Conservation (phyloP, 2,113 vertebrate genomes). For the Mus musculus region GRCm39 chr13:18073001-18073500, state of each 20-base stretch:
- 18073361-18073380: background rate
- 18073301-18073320: background rate
- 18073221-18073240: no score
- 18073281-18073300: background rate
- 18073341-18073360: background rate
- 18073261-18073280: background rate
- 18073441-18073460: no score
- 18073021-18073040: background rate
- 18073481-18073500: no score
- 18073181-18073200: background rate
- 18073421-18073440: no score
- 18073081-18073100: background rate
- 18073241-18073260: background rate
- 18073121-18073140: background rate
- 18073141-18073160: background rate
- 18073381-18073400: no score
- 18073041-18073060: background rate
- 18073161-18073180: background rate
- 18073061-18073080: background rate
- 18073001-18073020: background rate
- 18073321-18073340: background rate
- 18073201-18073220: background rate
- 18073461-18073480: no score
- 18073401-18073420: no score
- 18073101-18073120: background rate